phyloP scores from a whole-genome alignment of 2,797 vertebrate species.

The Premnoplex brunnescens region DNA sequence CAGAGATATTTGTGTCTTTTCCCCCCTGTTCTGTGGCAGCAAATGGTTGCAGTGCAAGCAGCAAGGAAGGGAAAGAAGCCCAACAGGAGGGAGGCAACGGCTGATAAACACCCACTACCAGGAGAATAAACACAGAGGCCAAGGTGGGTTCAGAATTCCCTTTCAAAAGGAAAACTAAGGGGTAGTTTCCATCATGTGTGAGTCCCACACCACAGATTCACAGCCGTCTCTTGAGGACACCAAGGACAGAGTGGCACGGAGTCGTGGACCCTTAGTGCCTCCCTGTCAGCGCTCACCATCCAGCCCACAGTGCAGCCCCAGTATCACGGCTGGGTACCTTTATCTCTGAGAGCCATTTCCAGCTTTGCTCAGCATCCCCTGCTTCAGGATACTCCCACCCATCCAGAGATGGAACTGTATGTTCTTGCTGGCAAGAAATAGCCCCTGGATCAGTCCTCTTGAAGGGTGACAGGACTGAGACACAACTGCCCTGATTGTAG shows the following conservation, averaged over 20 bases:
- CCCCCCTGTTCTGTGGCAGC: not conserved
- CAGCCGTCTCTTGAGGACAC: not conserved
- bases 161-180: not conserved
- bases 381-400: not conserved
- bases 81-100: not conserved
- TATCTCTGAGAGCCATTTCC: not conserved
- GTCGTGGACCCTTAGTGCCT: not conserved
- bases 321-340: not conserved
- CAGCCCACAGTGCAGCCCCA: not conserved
- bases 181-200: rapidly evolving
- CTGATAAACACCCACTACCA: not conserved
- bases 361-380: not conserved
- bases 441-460: not conserved
- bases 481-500: not conserved
- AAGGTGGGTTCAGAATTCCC: not conserved
- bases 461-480: not conserved
- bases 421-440: not conserved
- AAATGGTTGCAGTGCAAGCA: not conserved
- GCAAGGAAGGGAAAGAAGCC: not conserved
- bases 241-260: not conserved
- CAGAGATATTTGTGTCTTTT: not conserved
- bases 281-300: rapidly evolving
- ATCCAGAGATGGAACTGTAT: not conserved
- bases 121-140: not conserved
- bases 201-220: not conserved